A percentile compares a stretch with the other conserved stretches of the same genome.
These are phyloP conservation scores for Pantala flavescens DNA, from an alignment of 1,140 invertebrate genomes.

Conservation along the genomic window DNA sequence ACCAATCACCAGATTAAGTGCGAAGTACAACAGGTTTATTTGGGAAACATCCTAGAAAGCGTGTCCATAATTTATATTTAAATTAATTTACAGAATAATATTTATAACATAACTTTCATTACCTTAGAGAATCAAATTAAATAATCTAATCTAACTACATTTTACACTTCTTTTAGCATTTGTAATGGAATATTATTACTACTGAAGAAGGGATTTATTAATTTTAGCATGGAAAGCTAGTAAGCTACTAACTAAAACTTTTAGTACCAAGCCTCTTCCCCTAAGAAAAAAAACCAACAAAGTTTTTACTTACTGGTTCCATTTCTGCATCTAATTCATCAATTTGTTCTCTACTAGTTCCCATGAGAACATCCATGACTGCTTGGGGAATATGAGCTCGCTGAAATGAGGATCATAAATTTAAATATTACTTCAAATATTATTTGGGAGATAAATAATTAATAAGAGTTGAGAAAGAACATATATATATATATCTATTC, in stretches of 20 bases:
- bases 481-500: too few relatives aligned
- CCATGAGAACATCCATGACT: constrained; percentile 40
- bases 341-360: constrained; percentile 30
- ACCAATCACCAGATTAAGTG: background rate
- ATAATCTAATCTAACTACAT: too few relatives aligned
- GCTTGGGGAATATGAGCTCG: constrained; percentile 43
- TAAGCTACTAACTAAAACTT: too few relatives aligned
- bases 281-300: constrained; percentile 23
- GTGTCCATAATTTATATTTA: background rate
- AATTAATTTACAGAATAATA: too few relatives aligned
- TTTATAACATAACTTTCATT: too few relatives aligned
- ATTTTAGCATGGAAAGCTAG: too few relatives aligned
- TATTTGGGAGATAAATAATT: background rate
- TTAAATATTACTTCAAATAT: constrained; percentile 20
- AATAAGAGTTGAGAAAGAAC: too few relatives aligned
- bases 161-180: too few relatives aligned
- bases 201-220: too few relatives aligned
- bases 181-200: too few relatives aligned
- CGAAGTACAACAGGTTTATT: background rate
- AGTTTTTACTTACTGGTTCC: constrained; percentile 33
- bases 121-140: too few relatives aligned
- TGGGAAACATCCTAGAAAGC: background rate
- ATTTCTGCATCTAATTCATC: constrained; percentile 33
- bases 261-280: too few relatives aligned
- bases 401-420: constrained; percentile 28